phyloP scores from a whole-genome alignment of 2,888 invertebrate species.

The Lacanobia oleracea region DNA sequence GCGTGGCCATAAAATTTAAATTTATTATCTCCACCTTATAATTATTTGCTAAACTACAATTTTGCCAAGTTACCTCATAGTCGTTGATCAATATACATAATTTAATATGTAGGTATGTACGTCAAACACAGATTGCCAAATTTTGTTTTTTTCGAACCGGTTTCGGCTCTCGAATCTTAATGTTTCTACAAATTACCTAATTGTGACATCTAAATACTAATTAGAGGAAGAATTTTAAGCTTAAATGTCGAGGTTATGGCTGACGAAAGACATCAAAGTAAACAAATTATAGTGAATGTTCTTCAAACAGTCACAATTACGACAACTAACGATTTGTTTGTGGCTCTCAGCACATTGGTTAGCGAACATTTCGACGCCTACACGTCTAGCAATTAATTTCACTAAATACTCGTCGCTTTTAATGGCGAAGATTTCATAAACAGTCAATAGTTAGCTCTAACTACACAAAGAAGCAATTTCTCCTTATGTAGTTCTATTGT shows the following conservation, averaged over 20 bases:
- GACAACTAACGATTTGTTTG: constrained; percentile 17
- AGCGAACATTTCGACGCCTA: constrained; percentile 8
- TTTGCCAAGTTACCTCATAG: constrained; percentile 58
- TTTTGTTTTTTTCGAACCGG: constrained; percentile 32
- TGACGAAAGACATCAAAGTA: constrained; percentile 28
- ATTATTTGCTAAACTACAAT: constrained; percentile 63
- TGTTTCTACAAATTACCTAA: constrained; percentile 46
- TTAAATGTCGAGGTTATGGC: constrained; percentile 40
- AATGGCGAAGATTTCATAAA: constrained; percentile 15
- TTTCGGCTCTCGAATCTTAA: constrained; percentile 41
- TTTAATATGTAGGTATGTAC: constrained; percentile 40
- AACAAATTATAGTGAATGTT: constrained; percentile 32
- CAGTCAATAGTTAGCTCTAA: background rate
- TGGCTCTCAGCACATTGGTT: constrained; percentile 2
- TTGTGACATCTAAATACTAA: constrained; percentile 25
- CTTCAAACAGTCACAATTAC: constrained; percentile 16
- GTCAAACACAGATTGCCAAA: constrained; percentile 53
- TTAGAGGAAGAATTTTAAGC: constrained; percentile 13
- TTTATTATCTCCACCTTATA: constrained; percentile 62
- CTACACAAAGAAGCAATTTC: background rate
- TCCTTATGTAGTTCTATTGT: background rate
- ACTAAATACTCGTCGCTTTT: background rate
- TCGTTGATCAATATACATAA: constrained; percentile 57
- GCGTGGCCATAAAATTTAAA: constrained; percentile 55
- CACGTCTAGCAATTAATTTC: constrained; percentile 22